These are phyloP conservation scores for Micropoecilia bifurca DNA, from an alignment of 2,797 vertebrate genomes.

Conservation along the genomic window DNA sequence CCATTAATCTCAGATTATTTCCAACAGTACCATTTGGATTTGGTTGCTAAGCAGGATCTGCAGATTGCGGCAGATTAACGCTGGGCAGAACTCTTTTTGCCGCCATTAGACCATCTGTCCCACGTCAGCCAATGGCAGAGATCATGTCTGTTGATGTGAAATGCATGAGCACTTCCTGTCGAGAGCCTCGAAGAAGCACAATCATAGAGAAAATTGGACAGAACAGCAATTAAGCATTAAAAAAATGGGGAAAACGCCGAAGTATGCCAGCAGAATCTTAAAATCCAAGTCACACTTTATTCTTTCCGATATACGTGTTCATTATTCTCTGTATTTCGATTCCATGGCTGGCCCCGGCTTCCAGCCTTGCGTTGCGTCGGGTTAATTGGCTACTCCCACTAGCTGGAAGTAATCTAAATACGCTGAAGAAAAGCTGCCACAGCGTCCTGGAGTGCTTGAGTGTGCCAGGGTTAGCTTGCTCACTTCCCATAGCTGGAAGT, in stretches of 20 bases:
- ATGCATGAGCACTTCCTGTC: slow-evolving; percentile 37
- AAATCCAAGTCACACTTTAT: neutral
- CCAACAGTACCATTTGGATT: slow-evolving; percentile 47
- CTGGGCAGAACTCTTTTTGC: slow-evolving; percentile 56
- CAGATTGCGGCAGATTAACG: slow-evolving; percentile 64
- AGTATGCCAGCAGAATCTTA: neutral
- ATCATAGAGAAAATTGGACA: slow-evolving; percentile 36
- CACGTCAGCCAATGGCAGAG: slow-evolving; percentile 59
- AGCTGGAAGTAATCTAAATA: slow-evolving; percentile 78
- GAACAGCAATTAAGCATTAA: slow-evolving; percentile 31
- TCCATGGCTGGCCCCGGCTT: slow-evolving; percentile 23
- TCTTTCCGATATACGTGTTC: neutral
- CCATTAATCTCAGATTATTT: slow-evolving; percentile 39
- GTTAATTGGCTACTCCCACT: slow-evolving; percentile 73
- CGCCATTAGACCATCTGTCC: slow-evolving; percentile 72
- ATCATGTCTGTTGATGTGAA: slow-evolving; percentile 49
- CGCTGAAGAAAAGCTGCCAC: slow-evolving; percentile 68
- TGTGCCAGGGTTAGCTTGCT: slow-evolving; percentile 74
- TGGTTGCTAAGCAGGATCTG: slow-evolving; percentile 56
- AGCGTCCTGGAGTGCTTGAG: slow-evolving; percentile 69
- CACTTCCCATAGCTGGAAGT: slow-evolving; percentile 77
- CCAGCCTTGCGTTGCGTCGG: slow-evolving; percentile 56
- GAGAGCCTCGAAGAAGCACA: slow-evolving; percentile 17
- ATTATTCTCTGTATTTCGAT: neutral
- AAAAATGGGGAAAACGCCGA: slow-evolving; percentile 13